Base-by-base conservation (phyloP, 1,140 invertebrate species). In the Spodoptera frugiperda region DNA sequence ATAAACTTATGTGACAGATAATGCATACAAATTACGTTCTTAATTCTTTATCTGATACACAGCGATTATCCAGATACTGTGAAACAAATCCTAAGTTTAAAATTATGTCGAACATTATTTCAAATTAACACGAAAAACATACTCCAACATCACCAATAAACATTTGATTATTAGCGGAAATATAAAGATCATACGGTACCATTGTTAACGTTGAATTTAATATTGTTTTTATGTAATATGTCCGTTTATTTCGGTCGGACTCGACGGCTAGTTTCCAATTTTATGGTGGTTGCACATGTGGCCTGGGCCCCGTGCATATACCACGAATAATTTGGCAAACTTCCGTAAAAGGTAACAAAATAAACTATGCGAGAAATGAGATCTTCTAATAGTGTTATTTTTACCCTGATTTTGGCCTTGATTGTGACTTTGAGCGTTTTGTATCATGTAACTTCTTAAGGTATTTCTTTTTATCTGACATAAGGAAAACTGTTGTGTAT, bases 221-320 rank as follows among this genome's bases (percentile, higher is more conserved):
- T 74, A 74, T 74, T 51, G 70, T 63, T 74, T 74, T 63, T 51
- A 48, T n/a, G 57, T 61, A 61, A 74, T 61, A 44, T 74, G 57
- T 63, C 33, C 81, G 86, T 83, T 88, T 84, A 90, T 89, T 91
- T 87, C 84, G 83, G 77, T 71, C 78, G 85, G 80, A 78, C 83
- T 84, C 84, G 77, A 77, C 83, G 83, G 81, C 84, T 86, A 88
- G 89, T 87, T 90, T 90, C 87, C 89, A 92, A 92, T 91, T 92
- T 91, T 87, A 92, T 92, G 88, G 88, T 89, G 89, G 90, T 91
- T 91, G 89, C 78, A 80, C 87, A 90, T 83, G 82, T 84, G 82
- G 82, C 80, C 82, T 79, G 83, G 81, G 78, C 82, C 55, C 21
- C 19, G 44, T 33, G 54, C n/a, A 55, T 33, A 57, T 25, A 71